These are phyloP conservation scores for Barbus barbus DNA, from an alignment of 2,113 vertebrate species.

Conservation along the genomic window DNA sequence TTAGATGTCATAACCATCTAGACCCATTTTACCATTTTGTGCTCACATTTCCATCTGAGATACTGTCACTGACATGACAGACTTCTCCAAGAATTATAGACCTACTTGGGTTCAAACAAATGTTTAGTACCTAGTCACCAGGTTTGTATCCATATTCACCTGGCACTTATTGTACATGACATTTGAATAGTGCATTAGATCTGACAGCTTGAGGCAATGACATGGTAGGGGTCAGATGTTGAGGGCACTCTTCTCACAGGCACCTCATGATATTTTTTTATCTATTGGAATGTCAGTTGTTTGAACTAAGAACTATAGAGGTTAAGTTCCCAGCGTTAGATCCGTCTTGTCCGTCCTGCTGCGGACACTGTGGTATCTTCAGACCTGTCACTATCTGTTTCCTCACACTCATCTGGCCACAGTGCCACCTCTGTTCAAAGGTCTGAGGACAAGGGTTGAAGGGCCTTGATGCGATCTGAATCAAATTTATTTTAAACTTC, in stretches of 20 bases:
- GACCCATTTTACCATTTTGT: too few species aligned
- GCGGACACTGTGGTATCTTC: conserved; percentile 61
- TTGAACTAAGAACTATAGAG: conserved; percentile 22
- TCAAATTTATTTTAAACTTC: conserved; percentile 47
- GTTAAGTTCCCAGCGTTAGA: conserved; percentile 45
- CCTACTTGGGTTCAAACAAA: not conserved
- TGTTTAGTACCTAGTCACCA: not conserved
- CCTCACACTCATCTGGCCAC: conserved; percentile 56
- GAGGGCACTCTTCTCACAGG: not conserved
- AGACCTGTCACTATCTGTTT: conserved; percentile 60
- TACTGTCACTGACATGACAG: too few species aligned
- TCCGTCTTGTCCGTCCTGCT: conserved; percentile 36
- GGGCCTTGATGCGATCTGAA: conserved; percentile 34
- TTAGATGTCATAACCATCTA: too few species aligned
- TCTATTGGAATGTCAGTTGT: conserved; percentile 13
- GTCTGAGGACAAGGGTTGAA: conserved; percentile 32
- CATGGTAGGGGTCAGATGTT: conserved; percentile 26
- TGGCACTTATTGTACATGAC: conserved; percentile 25
- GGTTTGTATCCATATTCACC: conserved; percentile 4
- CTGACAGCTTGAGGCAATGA: conserved; percentile 18
- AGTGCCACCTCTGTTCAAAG: conserved; percentile 50
- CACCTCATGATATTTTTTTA: conserved; percentile 14
- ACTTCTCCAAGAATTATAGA: not conserved
- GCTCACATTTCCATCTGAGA: too few species aligned
- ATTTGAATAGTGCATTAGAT: conserved; percentile 14